These are phyloP conservation scores for Heteromyza rotundicornis DNA, from an alignment of 2,888 invertebrate genomes.

Conservation along the genomic window DNA sequence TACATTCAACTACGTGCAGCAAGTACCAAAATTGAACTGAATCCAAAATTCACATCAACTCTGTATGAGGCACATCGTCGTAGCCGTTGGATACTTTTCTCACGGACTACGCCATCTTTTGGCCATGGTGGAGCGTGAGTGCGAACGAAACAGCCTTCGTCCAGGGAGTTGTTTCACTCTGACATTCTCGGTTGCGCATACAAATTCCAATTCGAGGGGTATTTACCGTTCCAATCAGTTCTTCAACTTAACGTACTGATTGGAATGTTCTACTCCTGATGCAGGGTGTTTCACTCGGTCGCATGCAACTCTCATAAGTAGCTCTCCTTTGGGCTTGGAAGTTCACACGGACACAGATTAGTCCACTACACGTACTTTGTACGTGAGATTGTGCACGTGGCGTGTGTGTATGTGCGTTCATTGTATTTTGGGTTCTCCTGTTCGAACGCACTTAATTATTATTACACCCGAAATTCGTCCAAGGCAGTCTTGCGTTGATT, in stretches of 20 bases:
- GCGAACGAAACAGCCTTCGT: constrained; percentile 32
- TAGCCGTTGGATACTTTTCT: constrained; percentile 20
- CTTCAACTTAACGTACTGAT: background rate
- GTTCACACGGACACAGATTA: constrained; percentile 39
- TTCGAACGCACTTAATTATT: no score
- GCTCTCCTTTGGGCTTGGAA: constrained; percentile 36
- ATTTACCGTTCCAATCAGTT: constrained; percentile 9
- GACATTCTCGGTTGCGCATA: background rate
- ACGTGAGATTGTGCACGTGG: background rate
- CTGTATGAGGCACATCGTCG: constrained; percentile 3
- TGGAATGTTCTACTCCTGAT: background rate
- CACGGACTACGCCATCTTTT: constrained; percentile 31
- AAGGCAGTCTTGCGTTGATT: no score
- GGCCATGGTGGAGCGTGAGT: constrained; percentile 24
- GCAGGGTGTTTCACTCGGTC: constrained; percentile 10
- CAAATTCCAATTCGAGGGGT: constrained; percentile 43
- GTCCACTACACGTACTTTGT: constrained; percentile 28
- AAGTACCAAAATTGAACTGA: constrained; percentile 56
- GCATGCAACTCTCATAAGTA: background rate
- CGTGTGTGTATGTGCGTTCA: no score
- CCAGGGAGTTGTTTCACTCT: constrained; percentile 3
- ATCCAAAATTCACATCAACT: constrained; percentile 35
- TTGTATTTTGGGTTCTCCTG: no score
- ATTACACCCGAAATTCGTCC: no score
- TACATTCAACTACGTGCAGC: constrained; percentile 37